Base-by-base conservation (phyloP, 2,888 invertebrate genomes). In the Matsumyia berberina region DNA sequence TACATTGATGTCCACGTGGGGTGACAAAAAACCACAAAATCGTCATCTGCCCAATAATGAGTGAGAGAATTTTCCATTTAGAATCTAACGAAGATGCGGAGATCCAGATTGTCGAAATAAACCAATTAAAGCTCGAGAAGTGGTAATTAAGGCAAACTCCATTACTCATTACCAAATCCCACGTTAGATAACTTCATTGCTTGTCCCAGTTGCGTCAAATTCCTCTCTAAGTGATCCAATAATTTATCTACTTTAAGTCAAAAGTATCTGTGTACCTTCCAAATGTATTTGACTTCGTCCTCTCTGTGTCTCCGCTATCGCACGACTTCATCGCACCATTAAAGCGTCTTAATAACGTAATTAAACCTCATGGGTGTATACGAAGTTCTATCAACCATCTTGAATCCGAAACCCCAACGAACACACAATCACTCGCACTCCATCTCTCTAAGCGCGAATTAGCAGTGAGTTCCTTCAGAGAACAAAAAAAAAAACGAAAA, bases 271-370 rank as follows among this genome's bases (percentile, higher is more conserved):
- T 24, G 8, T 33, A 51, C 46, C 11, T 6, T 12, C 19, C n/a
- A 15, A n/a, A 2, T 15, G 49, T 11, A 19, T 7, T 0, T 0
- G 3, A 9, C 11, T 6, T 8, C 35, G 3, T 17, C 39, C 7
- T 9, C 19, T 5, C 17, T 19, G 9, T 19, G 35, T 24, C 9
- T 2, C 17, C 19, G 5, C n/a, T 35, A 49, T 37, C 46, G 8
- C 11, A 29, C 24, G 44, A 53, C 62, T 51, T 12, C 15, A 67
- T 69, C 57, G 49, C 31, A 17, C 53, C 73, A 73, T 79, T 79
- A 77, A 79, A 49, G 39, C 49, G 17, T 49, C 67, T 73, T 83
- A 79, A 74, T 79, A 69, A 73, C 49, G 67, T 79, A 73, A 83
- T 79, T 83, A 83, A 69, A 69, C 55, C 15, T 58, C 60, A 60